phyloP scores from a whole-genome alignment of 1,140 invertebrate genomes.

The Amyelois transitella region DNA sequence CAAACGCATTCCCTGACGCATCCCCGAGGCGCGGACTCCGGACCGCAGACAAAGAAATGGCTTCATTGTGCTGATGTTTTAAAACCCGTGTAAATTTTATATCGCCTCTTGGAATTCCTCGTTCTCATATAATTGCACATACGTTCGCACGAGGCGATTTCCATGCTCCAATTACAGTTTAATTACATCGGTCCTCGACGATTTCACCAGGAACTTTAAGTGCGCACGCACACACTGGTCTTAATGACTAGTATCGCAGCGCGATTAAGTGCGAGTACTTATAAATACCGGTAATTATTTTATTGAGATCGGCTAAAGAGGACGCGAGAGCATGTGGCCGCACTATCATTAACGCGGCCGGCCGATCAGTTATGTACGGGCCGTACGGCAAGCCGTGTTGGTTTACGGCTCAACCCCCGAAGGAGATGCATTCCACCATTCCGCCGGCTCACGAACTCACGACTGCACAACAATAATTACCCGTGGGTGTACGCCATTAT shows the following conservation, averaged over 20 bases:
- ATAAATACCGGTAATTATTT: constrained; percentile 61
- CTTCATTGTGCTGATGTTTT: constrained; percentile 52
- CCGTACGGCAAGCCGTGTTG: constrained; percentile 46
- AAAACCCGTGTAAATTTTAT: constrained; percentile 28
- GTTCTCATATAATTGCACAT: constrained; percentile 21
- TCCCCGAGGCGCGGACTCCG: constrained; percentile 35
- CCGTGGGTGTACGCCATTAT: constrained; percentile 73
- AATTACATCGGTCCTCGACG: constrained; percentile 27
- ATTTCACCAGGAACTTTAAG: constrained; percentile 32
- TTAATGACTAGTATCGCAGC: constrained; percentile 29
- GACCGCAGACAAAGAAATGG: constrained; percentile 50
- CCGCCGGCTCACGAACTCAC: constrained; percentile 68
- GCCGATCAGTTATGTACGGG: constrained; percentile 68
- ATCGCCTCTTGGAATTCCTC: constrained; percentile 33
- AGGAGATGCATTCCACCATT: constrained; percentile 71
- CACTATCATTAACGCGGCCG: constrained; percentile 67
- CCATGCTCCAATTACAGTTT: constrained; percentile 26
- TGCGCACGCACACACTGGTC: constrained; percentile 20
- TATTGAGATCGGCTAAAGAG: constrained; percentile 47
- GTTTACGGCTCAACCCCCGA: constrained; percentile 68
- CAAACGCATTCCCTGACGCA: constrained; percentile 18
- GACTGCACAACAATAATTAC: constrained; percentile 74
- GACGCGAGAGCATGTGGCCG: constrained; percentile 30
- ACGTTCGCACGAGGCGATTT: constrained; percentile 12
- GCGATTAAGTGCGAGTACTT: constrained; percentile 45